phyloP scores from a whole-genome alignment of 2,113 vertebrate genomes.

The Thryonomys swinderianus region DNA sequence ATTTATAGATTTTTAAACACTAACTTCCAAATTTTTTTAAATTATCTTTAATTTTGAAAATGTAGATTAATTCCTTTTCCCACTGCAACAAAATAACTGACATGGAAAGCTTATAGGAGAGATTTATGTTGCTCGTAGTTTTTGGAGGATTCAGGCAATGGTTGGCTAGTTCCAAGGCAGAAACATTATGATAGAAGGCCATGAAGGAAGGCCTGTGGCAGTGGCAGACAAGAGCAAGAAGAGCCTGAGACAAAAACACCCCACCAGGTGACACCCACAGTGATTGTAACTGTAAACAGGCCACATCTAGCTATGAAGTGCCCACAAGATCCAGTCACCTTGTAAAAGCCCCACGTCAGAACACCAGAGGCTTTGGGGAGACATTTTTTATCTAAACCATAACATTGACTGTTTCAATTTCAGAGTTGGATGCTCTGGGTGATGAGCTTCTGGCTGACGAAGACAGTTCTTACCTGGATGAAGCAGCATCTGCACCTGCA shows the following conservation, averaged over 20 bases:
- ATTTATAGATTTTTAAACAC: background rate
- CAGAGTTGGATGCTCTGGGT: slow-evolving; percentile 96
- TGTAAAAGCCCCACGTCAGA: background rate
- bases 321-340: background rate
- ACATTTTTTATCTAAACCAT: background rate
- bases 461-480: slow-evolving; percentile 97
- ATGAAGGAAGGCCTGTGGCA: background rate
- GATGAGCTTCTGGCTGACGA: slow-evolving; percentile 97
- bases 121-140: background rate
- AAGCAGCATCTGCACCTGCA: slow-evolving; percentile 94
- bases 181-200: background rate
- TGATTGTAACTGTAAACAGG: background rate
- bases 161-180: background rate
- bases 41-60: slow-evolving; percentile 45
- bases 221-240: background rate
- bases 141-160: background rate
- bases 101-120: background rate
- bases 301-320: background rate
- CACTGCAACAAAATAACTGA: background rate
- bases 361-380: background rate
- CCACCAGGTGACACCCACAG: background rate
- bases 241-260: background rate
- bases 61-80: slow-evolving; percentile 4
- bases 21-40: background rate
- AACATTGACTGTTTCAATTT: slow-evolving; percentile 59